phyloP scores from a whole-genome alignment of 2,797 vertebrate species.

The Hoplostethus mediterraneus region DNA sequence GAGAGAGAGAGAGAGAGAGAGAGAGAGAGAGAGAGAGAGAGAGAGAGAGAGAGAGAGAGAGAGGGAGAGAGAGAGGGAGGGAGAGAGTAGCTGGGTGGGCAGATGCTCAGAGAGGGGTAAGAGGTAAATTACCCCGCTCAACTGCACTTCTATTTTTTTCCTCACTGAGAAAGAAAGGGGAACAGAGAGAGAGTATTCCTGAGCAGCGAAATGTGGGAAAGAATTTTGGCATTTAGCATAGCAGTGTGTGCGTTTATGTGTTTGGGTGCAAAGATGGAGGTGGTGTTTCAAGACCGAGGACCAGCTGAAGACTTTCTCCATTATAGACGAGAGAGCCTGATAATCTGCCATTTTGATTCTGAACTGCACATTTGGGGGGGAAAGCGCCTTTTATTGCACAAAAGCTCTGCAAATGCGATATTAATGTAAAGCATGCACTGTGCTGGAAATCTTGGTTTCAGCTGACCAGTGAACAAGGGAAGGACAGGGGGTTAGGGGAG shows the following conservation, averaged over 20 bases:
- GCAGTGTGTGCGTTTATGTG: conserved; percentile 28
- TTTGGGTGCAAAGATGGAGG: conserved; percentile 37
- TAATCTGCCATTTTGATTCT: conserved; percentile 34
- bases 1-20: conserved; percentile 29
- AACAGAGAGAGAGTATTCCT: conserved; percentile 22
- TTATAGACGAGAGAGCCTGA: conserved; percentile 12
- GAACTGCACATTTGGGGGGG: conserved; percentile 24
- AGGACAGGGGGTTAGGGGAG: conserved; percentile 9
- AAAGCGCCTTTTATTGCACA: conserved; percentile 43
- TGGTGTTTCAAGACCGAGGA: conserved; percentile 26
- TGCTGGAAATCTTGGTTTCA: conserved; percentile 19
- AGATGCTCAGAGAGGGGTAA: conserved; percentile 53
- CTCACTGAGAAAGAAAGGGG: conserved; percentile 9
- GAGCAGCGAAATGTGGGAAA: conserved; percentile 23
- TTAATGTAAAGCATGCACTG: conserved; percentile 29
- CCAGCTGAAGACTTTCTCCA: conserved; percentile 12
- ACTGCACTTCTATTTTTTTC: conserved; percentile 14
- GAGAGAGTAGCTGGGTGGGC: conserved; percentile 63
- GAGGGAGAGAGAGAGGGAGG: conserved; percentile 29
- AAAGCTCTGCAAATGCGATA: conserved; percentile 33
- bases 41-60: conserved; percentile 32
- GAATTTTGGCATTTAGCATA: conserved; percentile 54
- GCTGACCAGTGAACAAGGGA: conserved; percentile 12
- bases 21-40: conserved; percentile 25
- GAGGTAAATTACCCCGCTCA: conserved; percentile 50